These are phyloP conservation scores for Tretioscincus oriximinensis DNA, from an alignment of 2,113 vertebrate species.

Conservation along the genomic window DNA sequence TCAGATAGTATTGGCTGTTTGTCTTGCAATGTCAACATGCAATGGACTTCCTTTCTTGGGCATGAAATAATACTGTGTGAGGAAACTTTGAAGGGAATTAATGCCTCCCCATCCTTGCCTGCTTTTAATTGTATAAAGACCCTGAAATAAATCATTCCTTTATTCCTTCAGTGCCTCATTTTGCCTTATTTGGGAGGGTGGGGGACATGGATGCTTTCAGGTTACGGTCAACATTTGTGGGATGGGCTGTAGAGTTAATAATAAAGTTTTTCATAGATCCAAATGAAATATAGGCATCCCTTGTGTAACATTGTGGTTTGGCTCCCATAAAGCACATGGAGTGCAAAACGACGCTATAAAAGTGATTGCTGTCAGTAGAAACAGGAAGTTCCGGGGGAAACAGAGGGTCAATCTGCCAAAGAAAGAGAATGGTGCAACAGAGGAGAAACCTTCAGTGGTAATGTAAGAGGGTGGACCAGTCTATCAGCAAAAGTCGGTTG, in stretches of 20 bases:
- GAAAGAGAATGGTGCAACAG: too few relatives aligned
- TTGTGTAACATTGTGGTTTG: too few relatives aligned
- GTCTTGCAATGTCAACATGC: background rate
- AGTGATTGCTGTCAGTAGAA: too few relatives aligned
- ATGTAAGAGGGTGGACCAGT: too few relatives aligned
- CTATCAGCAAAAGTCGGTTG: too few relatives aligned
- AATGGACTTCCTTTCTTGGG: constrained; percentile 2
- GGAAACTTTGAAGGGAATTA: constrained; percentile 23
- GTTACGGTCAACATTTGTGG: background rate
- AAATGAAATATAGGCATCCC: background rate
- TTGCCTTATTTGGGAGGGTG: background rate
- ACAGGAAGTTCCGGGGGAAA: too few relatives aligned
- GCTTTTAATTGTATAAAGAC: constrained; percentile 37
- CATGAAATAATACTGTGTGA: background rate
- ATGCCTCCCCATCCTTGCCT: constrained; percentile 21
- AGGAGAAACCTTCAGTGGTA: too few relatives aligned
- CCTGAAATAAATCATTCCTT: constrained; percentile 41
- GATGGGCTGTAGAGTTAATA: background rate
- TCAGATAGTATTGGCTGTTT: background rate
- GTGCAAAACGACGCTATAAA: too few relatives aligned
- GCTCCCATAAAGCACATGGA: too few relatives aligned
- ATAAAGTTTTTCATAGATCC: background rate
- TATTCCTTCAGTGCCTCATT: constrained; percentile 20
- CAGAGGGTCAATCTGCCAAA: too few relatives aligned
- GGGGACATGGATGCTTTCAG: background rate